Percentiles rank a stretch among this genome's conserved stretches.
Evolutionary conservation across 64 coral and sea anemone genomes (phyloP).

Genomic region (Montipora sp.): DNA sequence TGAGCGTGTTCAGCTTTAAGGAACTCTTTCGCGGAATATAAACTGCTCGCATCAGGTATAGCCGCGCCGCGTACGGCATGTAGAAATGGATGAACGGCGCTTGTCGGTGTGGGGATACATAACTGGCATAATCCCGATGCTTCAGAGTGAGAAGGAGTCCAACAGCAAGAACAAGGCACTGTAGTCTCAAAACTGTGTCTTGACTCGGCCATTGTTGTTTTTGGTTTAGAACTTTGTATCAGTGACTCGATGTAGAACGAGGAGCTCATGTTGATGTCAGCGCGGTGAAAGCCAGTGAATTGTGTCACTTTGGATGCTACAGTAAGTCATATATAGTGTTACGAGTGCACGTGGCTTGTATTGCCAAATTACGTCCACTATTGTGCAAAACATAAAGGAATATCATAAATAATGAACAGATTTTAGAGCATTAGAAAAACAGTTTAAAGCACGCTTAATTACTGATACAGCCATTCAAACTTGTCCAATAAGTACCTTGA

Average conservation of each 20-base stretch:
- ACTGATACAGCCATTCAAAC: slow-evolving; percentile 80
- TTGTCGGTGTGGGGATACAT: slow-evolving; percentile 79
- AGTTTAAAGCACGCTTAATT: slow-evolving; percentile 98
- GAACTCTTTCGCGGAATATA: slow-evolving; percentile 78
- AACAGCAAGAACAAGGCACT: slow-evolving; percentile 94
- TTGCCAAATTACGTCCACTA: slow-evolving; percentile 92
- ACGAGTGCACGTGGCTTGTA: slow-evolving; percentile 84
- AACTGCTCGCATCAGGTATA: slow-evolving; percentile 65
- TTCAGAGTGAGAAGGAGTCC: slow-evolving; percentile 95
- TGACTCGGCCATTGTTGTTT: slow-evolving; percentile 66
- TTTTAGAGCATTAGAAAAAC: slow-evolving; percentile 96
- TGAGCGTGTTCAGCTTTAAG: slow-evolving; percentile 73
- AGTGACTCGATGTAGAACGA: slow-evolving; percentile 98
- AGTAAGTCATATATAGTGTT: slow-evolving; percentile 78
- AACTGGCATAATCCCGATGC: slow-evolving; percentile 87
- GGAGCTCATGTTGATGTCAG: slow-evolving; percentile 75
- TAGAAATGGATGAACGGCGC: slow-evolving; percentile 77
- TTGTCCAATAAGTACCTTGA: slow-evolving; percentile 38
- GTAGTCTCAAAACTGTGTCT: slow-evolving; percentile 74
- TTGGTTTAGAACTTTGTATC: slow-evolving; percentile 84
- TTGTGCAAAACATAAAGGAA: slow-evolving; percentile 92
- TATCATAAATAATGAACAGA: slow-evolving; percentile 99
- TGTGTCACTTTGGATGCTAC: slow-evolving; percentile 33
- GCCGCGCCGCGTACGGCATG: slow-evolving; percentile 84
- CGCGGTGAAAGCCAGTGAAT: slow-evolving; percentile 24